A percentile compares a stretch with the other conserved stretches of the same genome.
These are phyloP conservation scores for Metridium senile DNA, from an alignment of 92 coral and sea anemone genomes.

Conservation along the genomic window DNA sequence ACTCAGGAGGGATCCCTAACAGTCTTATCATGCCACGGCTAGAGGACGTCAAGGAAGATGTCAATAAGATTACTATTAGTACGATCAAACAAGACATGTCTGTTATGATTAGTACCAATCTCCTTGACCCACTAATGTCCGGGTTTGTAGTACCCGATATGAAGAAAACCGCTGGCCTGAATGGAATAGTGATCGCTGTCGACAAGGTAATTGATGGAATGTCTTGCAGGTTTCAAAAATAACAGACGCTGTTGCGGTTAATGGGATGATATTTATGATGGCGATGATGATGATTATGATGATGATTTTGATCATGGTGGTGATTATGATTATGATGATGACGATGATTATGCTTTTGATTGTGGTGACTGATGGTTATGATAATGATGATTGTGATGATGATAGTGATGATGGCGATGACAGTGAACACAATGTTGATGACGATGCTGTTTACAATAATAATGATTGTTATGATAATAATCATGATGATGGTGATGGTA, in stretches of 20 bases:
- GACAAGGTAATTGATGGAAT: constrained; percentile 64
- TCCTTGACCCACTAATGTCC: constrained; percentile 60
- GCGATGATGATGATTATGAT: neutral
- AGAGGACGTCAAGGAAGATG: constrained; percentile 93
- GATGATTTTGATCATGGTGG: no score
- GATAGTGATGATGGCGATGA: neutral
- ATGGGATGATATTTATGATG: neutral
- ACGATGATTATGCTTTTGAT: no score
- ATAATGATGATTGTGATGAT: no score
- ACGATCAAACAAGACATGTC: constrained; percentile 81
- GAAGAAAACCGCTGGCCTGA: constrained; percentile 90
- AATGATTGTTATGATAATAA: no score
- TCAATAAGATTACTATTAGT: constrained; percentile 74
- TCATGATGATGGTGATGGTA: no score
- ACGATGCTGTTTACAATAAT: neutral
- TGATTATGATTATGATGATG: no score
- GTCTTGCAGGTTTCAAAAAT: neutral
- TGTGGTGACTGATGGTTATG: no score
- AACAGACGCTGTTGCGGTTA: neutral
- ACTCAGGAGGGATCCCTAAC: constrained; percentile 90
- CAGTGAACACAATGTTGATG: neutral
- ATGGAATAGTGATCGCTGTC: constrained; percentile 77
- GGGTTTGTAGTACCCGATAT: constrained; percentile 86
- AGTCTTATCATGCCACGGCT: constrained; percentile 77
- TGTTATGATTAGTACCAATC: constrained; percentile 55